Evolutionary conservation across 2,113 vertebrate genomes (phyloP).

Genomic region (Phalacrocorax aristotelis): DNA sequence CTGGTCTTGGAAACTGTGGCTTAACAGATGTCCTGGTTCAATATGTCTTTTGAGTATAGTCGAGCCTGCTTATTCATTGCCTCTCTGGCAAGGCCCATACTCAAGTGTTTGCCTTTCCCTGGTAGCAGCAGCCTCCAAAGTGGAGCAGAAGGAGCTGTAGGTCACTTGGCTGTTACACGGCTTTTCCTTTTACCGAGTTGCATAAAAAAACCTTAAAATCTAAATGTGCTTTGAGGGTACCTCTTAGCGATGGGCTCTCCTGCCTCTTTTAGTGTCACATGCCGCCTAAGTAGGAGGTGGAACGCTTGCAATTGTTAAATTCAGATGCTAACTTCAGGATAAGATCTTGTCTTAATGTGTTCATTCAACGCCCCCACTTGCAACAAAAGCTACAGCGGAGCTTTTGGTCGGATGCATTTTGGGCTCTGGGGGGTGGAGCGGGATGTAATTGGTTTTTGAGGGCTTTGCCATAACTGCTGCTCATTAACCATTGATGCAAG

Average conservation of each 20-base stretch:
- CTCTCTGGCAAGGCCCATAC: not conserved
- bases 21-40: constrained; percentile 33
- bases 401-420: not conserved
- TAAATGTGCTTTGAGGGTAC: not conserved
- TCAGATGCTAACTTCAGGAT: constrained; percentile 31
- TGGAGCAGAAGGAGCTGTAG: constrained; percentile 37
- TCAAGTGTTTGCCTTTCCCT: constrained; percentile 44
- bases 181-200: not conserved
- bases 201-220: constrained; percentile 9
- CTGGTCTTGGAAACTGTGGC: not conserved
- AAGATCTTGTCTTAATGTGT: constrained; percentile 13
- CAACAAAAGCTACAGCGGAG: not conserved
- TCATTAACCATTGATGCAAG: constrained; percentile 18
- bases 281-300: constrained; percentile 13
- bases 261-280: constrained; percentile 6
- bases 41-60: not conserved
- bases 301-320: constrained; percentile 20
- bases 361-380: constrained; percentile 1
- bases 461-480: constrained; percentile 15
- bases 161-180: not conserved
- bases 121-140: constrained; percentile 6
- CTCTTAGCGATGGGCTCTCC: constrained; percentile 9
- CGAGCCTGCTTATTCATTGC: not conserved
- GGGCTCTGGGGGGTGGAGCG: not conserved
- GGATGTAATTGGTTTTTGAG: constrained; percentile 19